A percentile compares a stretch with the other conserved stretches of the same genome.
phyloP scores from a whole-genome alignment of 2,113 vertebrate species.

The Lampris incognitus region DNA sequence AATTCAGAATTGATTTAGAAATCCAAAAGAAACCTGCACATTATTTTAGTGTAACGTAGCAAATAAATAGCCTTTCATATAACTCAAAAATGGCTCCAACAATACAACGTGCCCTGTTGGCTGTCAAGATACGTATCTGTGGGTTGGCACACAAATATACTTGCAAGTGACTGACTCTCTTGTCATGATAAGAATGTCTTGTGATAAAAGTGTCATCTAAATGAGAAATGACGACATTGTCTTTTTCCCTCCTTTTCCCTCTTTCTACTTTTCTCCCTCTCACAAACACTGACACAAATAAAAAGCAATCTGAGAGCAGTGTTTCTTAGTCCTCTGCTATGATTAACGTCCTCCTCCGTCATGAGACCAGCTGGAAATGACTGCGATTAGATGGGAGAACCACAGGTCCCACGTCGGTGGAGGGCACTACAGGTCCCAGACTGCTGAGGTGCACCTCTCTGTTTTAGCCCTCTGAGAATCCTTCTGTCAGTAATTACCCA shows the following conservation, averaged over 20 bases:
- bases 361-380: conserved; percentile 62
- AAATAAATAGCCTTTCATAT: no score
- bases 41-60: no score
- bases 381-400: conserved; percentile 69
- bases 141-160: no score
- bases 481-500: conserved; percentile 69
- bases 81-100: no score
- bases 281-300: conserved; percentile 10
- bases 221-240: no score
- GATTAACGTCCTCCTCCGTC: conserved; percentile 72
- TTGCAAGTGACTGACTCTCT: no score
- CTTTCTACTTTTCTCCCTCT: not conserved
- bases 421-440: conserved; percentile 56
- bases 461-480: conserved; percentile 51
- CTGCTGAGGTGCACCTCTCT: conserved; percentile 49
- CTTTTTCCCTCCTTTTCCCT: not conserved
- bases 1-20: no score
- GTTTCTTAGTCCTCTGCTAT: conserved; percentile 47
- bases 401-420: conserved; percentile 53
- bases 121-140: no score
- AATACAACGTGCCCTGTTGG: no score
- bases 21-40: no score
- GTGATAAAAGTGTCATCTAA: no score
- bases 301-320: conserved; percentile 22
- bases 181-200: no score